Base-by-base conservation (phyloP, 2,888 invertebrate genomes). In the Desoria tigrina region DNA sequence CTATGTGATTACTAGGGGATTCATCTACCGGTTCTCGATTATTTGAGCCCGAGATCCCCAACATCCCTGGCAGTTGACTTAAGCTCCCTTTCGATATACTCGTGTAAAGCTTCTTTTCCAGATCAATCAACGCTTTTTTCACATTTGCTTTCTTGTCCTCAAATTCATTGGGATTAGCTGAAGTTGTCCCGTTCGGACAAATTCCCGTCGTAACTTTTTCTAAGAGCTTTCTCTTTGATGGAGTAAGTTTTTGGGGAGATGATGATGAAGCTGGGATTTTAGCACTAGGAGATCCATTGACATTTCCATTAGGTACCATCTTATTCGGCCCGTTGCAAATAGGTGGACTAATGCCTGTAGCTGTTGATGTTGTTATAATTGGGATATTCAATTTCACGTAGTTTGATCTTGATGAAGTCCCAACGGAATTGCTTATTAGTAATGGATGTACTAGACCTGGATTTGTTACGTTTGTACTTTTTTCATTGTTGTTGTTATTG, bases 111-210 rank as follows among this genome's bases (percentile, higher is more conserved):
- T 65, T 66, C 42, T 51, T 63, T 37, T 51, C 62, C 45, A 70
- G 42, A 37, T 70, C 70, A 49, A 39, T 39, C 23, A 69, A 58
- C 2, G 63, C 63, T 42, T 69, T 65, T 26, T 63, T 53, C 27
- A 63, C 58, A 39, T 65, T 70, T 24, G 55, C 65, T 58, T 58
- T 50, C 24, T 64, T 64, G n/a, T 50, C 32, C 16, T 59, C 59
- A 26, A 39, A 57, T 11, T 37, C 18, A 4, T 23, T 55, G 42
- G 56, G 61, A 3, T 18, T 27, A 16, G n/a, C 21, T 16, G 6
- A 4, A 18, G 21, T 45, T 18, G 39, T 16, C 1, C 21, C 54
- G 18, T 59, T 60, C 3, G 16, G 11, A 32, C 23, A 4, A 51
- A 32, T 49, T 45, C 27, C 14, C 1, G 42, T 21, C 24, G 37